These are phyloP conservation scores for Electrophaes corylata DNA, from an alignment of 2,888 invertebrate genomes.

Conservation along the genomic window DNA sequence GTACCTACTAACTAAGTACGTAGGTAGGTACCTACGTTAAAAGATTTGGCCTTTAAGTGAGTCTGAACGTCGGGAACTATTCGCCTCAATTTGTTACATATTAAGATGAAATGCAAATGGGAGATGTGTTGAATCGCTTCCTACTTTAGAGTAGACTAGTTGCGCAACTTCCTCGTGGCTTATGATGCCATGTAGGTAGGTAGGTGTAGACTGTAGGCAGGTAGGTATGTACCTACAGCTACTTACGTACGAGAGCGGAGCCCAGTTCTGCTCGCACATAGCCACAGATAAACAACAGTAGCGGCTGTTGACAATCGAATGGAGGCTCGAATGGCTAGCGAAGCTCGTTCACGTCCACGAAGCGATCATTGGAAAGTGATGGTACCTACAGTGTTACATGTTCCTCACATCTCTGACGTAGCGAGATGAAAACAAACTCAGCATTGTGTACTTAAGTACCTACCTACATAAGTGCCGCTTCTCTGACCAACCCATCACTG, in stretches of 20 bases:
- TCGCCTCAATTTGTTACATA: slow-evolving; percentile 3
- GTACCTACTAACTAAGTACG: too few species aligned
- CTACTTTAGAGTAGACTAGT: background rate
- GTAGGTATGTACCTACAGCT: too few species aligned
- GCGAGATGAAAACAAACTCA: background rate
- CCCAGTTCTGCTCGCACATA: background rate
- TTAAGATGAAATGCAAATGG: slow-evolving; percentile 23
- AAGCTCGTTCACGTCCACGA: slow-evolving; percentile 8
- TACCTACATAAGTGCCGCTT: background rate
- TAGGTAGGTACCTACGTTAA: too few species aligned
- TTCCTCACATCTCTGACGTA: background rate
- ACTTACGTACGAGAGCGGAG: background rate
- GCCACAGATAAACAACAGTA: background rate
- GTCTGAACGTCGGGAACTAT: too few species aligned
- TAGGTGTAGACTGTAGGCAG: too few species aligned
- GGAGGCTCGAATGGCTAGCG: background rate
- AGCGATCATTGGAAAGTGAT: slow-evolving; percentile 8
- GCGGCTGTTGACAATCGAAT: too few species aligned
- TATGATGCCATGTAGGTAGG: slow-evolving; percentile 3
- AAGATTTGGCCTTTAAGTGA: too few species aligned
- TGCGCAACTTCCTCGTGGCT: slow-evolving; percentile 10
- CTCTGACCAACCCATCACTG: too few species aligned
- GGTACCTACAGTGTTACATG: slow-evolving; percentile 5
- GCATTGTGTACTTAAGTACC: too few species aligned
- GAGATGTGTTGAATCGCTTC: slow-evolving; percentile 13